These are phyloP conservation scores for Lordiphosa stackelbergi DNA, from an alignment of 1,140 invertebrate genomes.

Conservation along the genomic window DNA sequence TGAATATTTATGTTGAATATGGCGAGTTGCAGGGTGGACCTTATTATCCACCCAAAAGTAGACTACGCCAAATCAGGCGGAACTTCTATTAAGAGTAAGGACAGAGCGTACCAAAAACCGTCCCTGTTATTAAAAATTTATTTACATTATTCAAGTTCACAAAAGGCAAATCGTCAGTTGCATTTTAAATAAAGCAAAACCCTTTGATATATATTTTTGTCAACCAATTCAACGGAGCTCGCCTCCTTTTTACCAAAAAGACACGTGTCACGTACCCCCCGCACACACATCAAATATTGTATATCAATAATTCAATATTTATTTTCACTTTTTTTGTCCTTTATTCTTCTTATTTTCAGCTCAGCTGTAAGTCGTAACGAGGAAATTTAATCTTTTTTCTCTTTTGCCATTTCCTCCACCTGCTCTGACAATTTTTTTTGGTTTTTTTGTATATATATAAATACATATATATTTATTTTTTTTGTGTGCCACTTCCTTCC, in stretches of 20 bases:
- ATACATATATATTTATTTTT: not conserved
- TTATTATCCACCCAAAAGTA: too few relatives aligned
- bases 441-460: not conserved
- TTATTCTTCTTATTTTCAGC: constrained; percentile 50
- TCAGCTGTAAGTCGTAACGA: constrained; percentile 56
- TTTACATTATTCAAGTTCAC: constrained; percentile 17
- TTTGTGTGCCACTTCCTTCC: constrained; percentile 18
- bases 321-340: constrained; percentile 55
- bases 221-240: too few relatives aligned
- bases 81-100: too few relatives aligned
- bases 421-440: constrained; percentile 38
- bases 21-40: too few relatives aligned
- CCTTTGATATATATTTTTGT: constrained; percentile 39
- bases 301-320: constrained; percentile 75
- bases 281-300: constrained; percentile 53
- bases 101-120: too few relatives aligned
- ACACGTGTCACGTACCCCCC: constrained; percentile 3
- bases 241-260: constrained; percentile 15
- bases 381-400: constrained; percentile 69
- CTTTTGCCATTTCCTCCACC: constrained; percentile 30
- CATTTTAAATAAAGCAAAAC: constrained; percentile 46
- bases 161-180: constrained; percentile 48
- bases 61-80: too few relatives aligned
- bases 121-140: constrained; percentile 8
- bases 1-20: constrained; percentile 4